phyloP scores from a whole-genome alignment of 2,797 vertebrate species.

The Australoheros facetus region DNA sequence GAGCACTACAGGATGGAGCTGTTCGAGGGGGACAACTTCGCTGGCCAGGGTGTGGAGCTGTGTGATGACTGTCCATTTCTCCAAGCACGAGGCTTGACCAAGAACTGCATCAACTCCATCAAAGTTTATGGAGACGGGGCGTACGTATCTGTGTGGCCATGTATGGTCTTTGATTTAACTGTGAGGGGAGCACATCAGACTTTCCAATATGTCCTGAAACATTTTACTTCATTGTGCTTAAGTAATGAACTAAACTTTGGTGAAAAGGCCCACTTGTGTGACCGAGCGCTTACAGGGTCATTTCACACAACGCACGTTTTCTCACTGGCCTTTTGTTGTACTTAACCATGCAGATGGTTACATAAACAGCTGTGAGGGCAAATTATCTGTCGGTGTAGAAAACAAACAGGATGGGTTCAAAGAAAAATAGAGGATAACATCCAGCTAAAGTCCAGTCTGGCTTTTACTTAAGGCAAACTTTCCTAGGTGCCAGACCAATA shows the following conservation, averaged over 20 bases:
- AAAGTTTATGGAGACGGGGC: constrained; percentile 88
- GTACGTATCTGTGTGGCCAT: constrained; percentile 73
- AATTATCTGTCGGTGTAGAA: background rate
- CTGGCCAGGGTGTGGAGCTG: constrained; percentile 85
- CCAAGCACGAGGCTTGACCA: constrained; percentile 83
- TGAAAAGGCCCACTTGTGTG: background rate
- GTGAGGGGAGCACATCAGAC: background rate
- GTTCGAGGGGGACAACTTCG: constrained; percentile 85
- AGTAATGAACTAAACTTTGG: background rate
- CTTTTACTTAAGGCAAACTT: background rate
- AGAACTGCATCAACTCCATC: constrained; percentile 85
- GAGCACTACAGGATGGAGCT: constrained; percentile 87
- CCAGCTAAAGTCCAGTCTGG: background rate
- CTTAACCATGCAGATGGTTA: background rate
- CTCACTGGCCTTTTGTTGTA: background rate
- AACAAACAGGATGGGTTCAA: background rate
- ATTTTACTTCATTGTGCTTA: background rate
- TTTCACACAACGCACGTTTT: background rate
- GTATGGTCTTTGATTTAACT: background rate
- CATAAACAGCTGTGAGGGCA: background rate
- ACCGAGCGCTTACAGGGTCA: background rate
- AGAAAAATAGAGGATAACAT: background rate
- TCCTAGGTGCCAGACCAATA: background rate
- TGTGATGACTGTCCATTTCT: constrained; percentile 88
- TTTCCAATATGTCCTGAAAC: background rate